Conservation (phyloP, 2,888 invertebrate genomes). For the Leucophora obtusa region DNA sequence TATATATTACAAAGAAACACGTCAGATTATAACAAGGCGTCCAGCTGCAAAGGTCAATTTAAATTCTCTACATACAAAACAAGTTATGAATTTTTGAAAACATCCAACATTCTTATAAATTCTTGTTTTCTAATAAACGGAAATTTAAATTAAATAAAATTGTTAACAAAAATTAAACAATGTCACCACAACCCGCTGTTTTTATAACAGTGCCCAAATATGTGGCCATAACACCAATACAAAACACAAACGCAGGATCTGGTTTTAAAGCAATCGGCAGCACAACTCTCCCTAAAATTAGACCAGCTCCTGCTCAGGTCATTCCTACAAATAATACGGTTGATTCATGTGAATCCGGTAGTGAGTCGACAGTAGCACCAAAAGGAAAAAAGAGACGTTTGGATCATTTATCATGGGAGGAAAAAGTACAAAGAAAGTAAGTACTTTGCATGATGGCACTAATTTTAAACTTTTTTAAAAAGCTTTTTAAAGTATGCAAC, state of each 20-base stretch:
- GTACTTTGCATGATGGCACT: no score
- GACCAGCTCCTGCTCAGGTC: slow-evolving; percentile 66
- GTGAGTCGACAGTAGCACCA: slow-evolving; percentile 22
- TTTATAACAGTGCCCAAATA: slow-evolving; percentile 76
- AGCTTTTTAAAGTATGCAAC: no score
- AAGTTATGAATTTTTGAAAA: slow-evolving; percentile 40
- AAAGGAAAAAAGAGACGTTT: slow-evolving; percentile 85
- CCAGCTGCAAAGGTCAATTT: slow-evolving; percentile 38
- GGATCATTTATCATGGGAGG: slow-evolving; percentile 91
- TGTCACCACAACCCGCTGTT: slow-evolving; percentile 72
- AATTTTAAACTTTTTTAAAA: background rate
- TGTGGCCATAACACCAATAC: slow-evolving; percentile 72
- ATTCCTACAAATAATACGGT: background rate
- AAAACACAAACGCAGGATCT: slow-evolving; percentile 25
- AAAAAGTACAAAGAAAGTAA: slow-evolving; percentile 92
- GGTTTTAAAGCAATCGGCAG: slow-evolving; percentile 30
- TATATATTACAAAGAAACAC: slow-evolving; percentile 36
- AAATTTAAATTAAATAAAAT: slow-evolving; percentile 8
- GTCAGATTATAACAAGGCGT: slow-evolving; percentile 49
- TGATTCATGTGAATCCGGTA: slow-evolving; percentile 44
- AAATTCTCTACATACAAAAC: background rate
- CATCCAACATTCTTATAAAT: slow-evolving; percentile 20
- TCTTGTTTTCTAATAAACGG: slow-evolving; percentile 6
- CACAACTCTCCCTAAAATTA: slow-evolving; percentile 68
- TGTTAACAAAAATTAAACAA: slow-evolving; percentile 21